Evolutionary conservation across 2,113 vertebrate genomes (phyloP), one percentile per base, ranked within the genome.

Genomic region (Glaucidium brasilianum): DNA sequence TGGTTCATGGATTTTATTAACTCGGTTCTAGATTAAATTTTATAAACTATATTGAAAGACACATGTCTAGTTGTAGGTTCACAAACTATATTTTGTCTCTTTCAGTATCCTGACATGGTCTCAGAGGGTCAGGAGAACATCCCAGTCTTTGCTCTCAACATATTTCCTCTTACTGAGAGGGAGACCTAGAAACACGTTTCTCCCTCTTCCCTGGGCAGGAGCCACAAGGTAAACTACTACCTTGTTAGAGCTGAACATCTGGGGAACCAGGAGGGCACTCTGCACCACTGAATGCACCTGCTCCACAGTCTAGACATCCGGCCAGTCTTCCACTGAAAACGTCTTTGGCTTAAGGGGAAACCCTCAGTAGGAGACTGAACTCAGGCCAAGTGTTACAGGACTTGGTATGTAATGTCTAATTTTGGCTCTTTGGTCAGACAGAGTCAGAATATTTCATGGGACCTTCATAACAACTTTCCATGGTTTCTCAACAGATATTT

Each of bases 181-280:
- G 12, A 60, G 29, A 60, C 30, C 26, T 76, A 56, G 39, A 91
- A 91, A 39, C 26, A 56, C 30, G 49, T 49, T n/a, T 85, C 4
- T 18, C 12, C 2, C 15, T 93, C 22, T 88, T 76, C 18, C 4
- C 9, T 80, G 26, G 15, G 29, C 56, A 41, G 12, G 49, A 90
- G 6, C 7, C 22, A 43, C 19, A 37, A 22, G 12, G 27, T 64
- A 59, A 41, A 41, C 6, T 16, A 45, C 10, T 10, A 41, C 19
- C 29, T 58, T 29, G 22, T 64, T 87, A 55, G 53, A 72, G 26
- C 5, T 29, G 60, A 85, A 60, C 14, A 4, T 45, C 26, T 18
- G 37, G 82, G 39, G 10, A 67, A 49, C 10, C 0, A 0, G 30
- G 13, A 21, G 16, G 39, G 22, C 47, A 59, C 30, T 25, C 22